Evolutionary conservation across 2,797 vertebrate species (phyloP).

Genomic region (Sebastiscus tertius): DNA sequence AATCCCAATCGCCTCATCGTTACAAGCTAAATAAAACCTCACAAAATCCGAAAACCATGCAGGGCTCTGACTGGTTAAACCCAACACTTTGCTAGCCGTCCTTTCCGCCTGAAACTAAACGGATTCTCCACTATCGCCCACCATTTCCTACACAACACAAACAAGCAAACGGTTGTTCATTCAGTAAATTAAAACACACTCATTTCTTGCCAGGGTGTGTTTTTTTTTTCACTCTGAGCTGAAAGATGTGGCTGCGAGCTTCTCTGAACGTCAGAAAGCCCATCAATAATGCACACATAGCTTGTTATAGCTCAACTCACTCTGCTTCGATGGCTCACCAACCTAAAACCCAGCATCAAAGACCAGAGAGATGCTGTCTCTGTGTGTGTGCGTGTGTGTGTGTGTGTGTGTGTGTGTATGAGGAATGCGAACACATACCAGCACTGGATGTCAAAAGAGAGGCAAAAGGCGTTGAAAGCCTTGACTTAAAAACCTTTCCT

Average conservation of each 20-base stretch:
- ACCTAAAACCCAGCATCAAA: slow-evolving; percentile 67
- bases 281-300: slow-evolving; percentile 80
- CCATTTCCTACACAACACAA: slow-evolving; percentile 30
- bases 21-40: neutral
- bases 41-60: slow-evolving; percentile 7
- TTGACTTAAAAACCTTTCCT: slow-evolving; percentile 51
- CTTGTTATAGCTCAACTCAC: slow-evolving; percentile 76
- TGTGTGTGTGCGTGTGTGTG: slow-evolving; percentile 18
- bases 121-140: slow-evolving; percentile 31
- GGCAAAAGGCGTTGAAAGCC: slow-evolving; percentile 48
- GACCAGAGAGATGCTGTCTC: slow-evolving; percentile 28
- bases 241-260: slow-evolving; percentile 61
- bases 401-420: slow-evolving; percentile 12
- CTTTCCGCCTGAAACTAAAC: slow-evolving; percentile 19
- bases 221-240: slow-evolving; percentile 20
- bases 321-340: slow-evolving; percentile 64
- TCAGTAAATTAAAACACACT: slow-evolving; percentile 46
- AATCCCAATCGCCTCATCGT: slow-evolving; percentile 29
- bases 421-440: slow-evolving; percentile 13
- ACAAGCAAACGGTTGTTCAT: slow-evolving; percentile 37
- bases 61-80: neutral
- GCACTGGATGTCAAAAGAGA: slow-evolving; percentile 25
- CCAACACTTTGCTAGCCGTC: neutral
- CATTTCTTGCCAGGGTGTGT: slow-evolving; percentile 11
- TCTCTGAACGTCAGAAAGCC: slow-evolving; percentile 62